Conservation (phyloP, 2,888 invertebrate genomes). For the Lumbricus terrestris region DNA sequence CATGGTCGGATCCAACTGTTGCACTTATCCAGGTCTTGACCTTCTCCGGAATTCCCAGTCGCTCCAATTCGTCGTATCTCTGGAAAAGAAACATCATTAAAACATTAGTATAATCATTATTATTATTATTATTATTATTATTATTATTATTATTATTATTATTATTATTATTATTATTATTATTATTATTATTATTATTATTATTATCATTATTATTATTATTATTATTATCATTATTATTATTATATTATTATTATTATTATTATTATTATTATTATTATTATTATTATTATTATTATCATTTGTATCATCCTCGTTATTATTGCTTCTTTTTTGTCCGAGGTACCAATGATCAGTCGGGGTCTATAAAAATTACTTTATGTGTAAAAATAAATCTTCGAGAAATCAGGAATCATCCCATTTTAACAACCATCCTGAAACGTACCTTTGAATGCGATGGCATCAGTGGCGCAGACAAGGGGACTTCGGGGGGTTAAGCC, state of each 20-base stretch:
- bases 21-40: conserved; percentile 49
- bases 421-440: too few relatives aligned
- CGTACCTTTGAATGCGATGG: too few relatives aligned
- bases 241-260: not conserved
- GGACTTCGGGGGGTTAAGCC: too few relatives aligned
- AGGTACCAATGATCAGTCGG: too few relatives aligned
- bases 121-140: too few relatives aligned
- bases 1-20: conserved; percentile 42
- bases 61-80: conserved; percentile 53
- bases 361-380: too few relatives aligned
- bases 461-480: too few relatives aligned
- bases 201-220: not conserved
- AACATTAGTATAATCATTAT: too few relatives aligned
- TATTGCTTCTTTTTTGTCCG: too few relatives aligned
- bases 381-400: too few relatives aligned
- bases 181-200: not conserved
- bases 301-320: not conserved
- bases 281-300: not conserved
- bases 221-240: too few relatives aligned
- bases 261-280: not conserved
- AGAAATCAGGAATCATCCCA: too few relatives aligned
- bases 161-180: not conserved
- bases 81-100: conserved; percentile 34
- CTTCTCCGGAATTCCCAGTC: conserved; percentile 47
- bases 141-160: not conserved